Percentiles rank a stretch among this genome's conserved stretches.
phyloP scores from a whole-genome alignment of 2,113 vertebrate species.

The Greenwoodochromis staneri region DNA sequence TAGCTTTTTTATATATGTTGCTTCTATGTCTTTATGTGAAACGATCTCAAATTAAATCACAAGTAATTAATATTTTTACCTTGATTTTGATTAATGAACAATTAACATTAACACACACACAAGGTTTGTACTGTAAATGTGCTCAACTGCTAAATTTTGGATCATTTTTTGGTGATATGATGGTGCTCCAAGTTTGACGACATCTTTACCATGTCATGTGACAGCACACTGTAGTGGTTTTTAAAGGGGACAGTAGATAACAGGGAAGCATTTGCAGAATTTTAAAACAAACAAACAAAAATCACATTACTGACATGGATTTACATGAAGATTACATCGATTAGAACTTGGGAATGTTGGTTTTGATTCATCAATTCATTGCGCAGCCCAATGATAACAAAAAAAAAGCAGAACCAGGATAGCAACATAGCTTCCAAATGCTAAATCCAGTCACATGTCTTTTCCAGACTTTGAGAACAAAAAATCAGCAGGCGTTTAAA shows the following conservation, averaged over 20 bases:
- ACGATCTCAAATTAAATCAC: rapidly evolving
- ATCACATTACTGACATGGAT: neutral
- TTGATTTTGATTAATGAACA: neutral
- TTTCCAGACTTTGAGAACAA: neutral
- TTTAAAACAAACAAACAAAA: neutral
- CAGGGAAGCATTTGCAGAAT: neutral
- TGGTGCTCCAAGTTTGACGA: neutral
- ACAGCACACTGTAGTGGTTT: neutral
- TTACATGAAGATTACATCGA: rapidly evolving
- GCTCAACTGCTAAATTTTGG: neutral
- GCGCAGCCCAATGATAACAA: rapidly evolving
- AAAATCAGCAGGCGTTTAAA: rapidly evolving
- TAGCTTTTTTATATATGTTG: neutral
- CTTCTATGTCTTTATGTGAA: rapidly evolving
- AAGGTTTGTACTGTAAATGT: rapidly evolving
- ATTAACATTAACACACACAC: neutral
- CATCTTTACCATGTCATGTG: neutral
- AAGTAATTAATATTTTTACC: neutral
- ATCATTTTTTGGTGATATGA: rapidly evolving
- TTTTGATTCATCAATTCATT: neutral
- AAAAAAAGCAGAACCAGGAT: neutral
- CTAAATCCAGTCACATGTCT: rapidly evolving
- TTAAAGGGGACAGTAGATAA: neutral
- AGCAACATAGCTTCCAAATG: neutral
- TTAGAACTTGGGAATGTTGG: rapidly evolving